Base-by-base conservation (phyloP, 2,888 invertebrate species). In the Xestia xanthographa region DNA sequence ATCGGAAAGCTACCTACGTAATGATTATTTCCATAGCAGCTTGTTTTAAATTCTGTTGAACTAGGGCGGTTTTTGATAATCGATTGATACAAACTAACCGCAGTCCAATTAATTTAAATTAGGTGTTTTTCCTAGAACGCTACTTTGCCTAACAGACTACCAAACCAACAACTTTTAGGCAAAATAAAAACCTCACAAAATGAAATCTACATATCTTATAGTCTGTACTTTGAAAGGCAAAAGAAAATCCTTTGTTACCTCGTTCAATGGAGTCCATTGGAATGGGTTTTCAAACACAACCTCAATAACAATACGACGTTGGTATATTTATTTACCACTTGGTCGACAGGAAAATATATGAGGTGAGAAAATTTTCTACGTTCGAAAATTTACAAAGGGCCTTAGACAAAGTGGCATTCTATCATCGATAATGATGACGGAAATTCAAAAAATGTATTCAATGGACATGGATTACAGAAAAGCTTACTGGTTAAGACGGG, bases 191-290 rank as follows among this genome's bases (percentile, higher is more conserved):
- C 29, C 6, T 9, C n/a, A 11, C 17, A 43, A 79, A 80, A 65
- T n/a, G 22, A 43, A 41, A 56, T 63, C 38, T 58, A 62, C 50
- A 29, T 38, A 53, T 45, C 26, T 38, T 70, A n/a, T 5, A 45
- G 41, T 63, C 17, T 53, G 6, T 79, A 6, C 17, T 26, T 63
- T 34, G 22, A 26, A 80, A 72, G 26, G 4, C 8, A 43, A 48
- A 56, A 43, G 34, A 8, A 50, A 58, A 72, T 17, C 56, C 41
- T 72, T 80, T 80, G 63, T 56, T 72, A 45, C 29, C 45, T 63
- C 69, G 12, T 34, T 77, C 50, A 38, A 50, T 58, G 29, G 29
- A 67, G 5, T 43, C 68, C 50, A 38, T 50, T 58, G 41, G 38
- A 67, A 58, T 68, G 67, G 45, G 29, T 12, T 65, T 77, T 48